Percentiles rank a stretch among this genome's conserved stretches.
Evolutionary conservation across 2,888 invertebrate species (phyloP).

Genomic region (Eristalis pertinax): DNA sequence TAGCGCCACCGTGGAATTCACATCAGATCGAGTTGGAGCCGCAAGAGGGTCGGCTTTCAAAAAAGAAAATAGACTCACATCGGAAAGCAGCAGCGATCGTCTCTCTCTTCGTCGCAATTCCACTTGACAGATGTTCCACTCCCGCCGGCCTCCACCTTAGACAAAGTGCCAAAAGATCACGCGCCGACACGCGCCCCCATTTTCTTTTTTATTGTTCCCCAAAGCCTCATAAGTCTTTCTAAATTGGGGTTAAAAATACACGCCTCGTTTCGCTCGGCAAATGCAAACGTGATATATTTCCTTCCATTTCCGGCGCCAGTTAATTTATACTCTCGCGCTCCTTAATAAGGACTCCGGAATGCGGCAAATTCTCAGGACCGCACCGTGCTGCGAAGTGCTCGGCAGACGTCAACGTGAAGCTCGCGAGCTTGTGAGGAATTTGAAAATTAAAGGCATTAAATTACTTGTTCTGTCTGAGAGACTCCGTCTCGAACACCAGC

Average conservation of each 20-base stretch:
- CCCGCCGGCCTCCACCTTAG: too few relatives aligned
- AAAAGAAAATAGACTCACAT: too few relatives aligned
- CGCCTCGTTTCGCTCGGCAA: neutral
- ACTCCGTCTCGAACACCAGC: neutral
- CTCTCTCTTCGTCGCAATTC: too few relatives aligned
- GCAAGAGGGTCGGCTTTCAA: too few relatives aligned
- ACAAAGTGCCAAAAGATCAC: too few relatives aligned
- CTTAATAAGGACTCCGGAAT: neutral
- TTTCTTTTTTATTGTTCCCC: neutral
- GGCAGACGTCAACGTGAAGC: neutral
- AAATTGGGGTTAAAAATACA: constrained; percentile 7
- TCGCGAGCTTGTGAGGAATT: constrained; percentile 2
- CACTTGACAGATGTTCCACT: too few relatives aligned
- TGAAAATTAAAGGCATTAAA: constrained; percentile 4
- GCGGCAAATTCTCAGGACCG: neutral
- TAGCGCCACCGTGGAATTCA: too few relatives aligned
- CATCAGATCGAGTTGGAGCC: too few relatives aligned
- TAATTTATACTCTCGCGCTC: neutral
- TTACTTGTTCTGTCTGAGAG: neutral
- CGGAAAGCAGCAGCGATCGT: too few relatives aligned
- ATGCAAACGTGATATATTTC: constrained; percentile 1
- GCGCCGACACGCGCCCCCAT: too few relatives aligned
- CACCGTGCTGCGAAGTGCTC: neutral
- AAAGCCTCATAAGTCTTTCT: neutral
- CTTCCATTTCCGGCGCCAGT: constrained; percentile 12